A percentile compares a stretch with the other conserved stretches of the same genome.
These are phyloP conservation scores for Tetranychus cinnabarinus DNA, from an alignment of 1,140 invertebrate species.

Conservation along the genomic window DNA sequence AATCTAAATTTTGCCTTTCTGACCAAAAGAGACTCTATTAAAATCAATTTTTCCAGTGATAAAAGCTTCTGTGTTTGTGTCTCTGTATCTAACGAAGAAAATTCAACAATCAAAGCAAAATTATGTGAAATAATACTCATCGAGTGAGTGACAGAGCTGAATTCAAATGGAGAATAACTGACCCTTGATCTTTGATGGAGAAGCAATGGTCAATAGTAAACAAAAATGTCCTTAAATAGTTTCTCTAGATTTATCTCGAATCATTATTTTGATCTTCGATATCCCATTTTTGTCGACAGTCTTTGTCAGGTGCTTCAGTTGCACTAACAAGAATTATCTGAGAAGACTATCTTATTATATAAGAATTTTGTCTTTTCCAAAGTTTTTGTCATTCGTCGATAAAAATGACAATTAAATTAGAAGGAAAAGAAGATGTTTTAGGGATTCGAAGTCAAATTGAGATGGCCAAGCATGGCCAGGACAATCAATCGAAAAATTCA, in stretches of 20 bases:
- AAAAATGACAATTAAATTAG: background rate
- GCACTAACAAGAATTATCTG: conserved; percentile 31
- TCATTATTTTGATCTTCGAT: conserved; percentile 21
- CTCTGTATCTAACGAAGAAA: no score
- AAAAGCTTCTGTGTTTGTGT: no score
- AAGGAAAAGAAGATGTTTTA: background rate
- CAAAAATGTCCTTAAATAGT: conserved; percentile 28
- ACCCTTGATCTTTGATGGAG: conserved; percentile 44
- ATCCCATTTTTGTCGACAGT: conserved; percentile 13
- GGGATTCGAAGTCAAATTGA: background rate
- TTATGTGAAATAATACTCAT: no score
- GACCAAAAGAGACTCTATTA: no score
- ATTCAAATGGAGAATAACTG: conserved; percentile 25
- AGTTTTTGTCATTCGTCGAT: conserved; percentile 26
- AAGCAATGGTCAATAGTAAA: conserved; percentile 60
- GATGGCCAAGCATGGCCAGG: conserved; percentile 38
- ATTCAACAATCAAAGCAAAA: no score
- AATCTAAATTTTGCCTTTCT: no score
- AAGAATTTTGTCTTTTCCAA: conserved; percentile 36
- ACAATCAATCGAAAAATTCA: conserved; percentile 38
- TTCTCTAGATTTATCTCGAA: conserved; percentile 28
- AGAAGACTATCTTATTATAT: no score
- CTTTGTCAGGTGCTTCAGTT: conserved; percentile 24
- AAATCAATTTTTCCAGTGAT: no score
- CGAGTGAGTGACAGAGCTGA: no score